phyloP scores from a whole-genome alignment of 1,140 invertebrate species.

The Akabosia matsudoensis region DNA sequence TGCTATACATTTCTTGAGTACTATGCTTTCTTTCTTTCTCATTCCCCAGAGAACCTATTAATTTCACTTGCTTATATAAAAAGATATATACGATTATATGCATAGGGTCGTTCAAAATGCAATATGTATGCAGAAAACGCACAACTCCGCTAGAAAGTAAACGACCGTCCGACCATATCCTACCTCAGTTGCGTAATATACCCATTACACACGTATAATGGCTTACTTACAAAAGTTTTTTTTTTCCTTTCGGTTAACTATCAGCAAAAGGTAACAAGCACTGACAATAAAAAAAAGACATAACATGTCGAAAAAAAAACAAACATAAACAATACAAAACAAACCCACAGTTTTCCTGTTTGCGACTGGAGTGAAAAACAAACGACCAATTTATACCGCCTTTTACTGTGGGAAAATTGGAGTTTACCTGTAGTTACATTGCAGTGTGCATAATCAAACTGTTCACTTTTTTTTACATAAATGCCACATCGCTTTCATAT shows the following conservation, averaged over 20 bases:
- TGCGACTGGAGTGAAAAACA: not conserved
- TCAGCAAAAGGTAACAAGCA: not conserved
- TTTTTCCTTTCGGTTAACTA: not conserved
- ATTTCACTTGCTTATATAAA: not conserved
- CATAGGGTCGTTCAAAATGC: not conserved
- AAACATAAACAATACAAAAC: not conserved
- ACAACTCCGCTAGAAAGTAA: not conserved
- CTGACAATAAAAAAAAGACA: slow-evolving; percentile 3
- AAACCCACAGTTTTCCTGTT: not conserved
- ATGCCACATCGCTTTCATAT: no score
- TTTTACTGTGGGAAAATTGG: no score
- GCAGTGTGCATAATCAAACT: no score
- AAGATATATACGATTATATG: not conserved
- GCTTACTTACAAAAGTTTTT: no score
- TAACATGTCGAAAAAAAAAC: slow-evolving; percentile 7
- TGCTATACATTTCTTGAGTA: not conserved
- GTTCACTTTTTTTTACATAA: not conserved
- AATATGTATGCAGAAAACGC: not conserved
- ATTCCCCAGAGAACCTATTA: slow-evolving; percentile 15
- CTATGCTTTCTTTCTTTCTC: not conserved
- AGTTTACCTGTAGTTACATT: no score
- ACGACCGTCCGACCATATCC: not conserved
- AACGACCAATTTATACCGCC: no score
- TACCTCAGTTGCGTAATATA: not conserved
- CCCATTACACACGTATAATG: not conserved